Percentiles rank a stretch among this genome's conserved stretches.
Conservation (phyloP, 2,888 invertebrate species). For the Parelbella ahira region DNA sequence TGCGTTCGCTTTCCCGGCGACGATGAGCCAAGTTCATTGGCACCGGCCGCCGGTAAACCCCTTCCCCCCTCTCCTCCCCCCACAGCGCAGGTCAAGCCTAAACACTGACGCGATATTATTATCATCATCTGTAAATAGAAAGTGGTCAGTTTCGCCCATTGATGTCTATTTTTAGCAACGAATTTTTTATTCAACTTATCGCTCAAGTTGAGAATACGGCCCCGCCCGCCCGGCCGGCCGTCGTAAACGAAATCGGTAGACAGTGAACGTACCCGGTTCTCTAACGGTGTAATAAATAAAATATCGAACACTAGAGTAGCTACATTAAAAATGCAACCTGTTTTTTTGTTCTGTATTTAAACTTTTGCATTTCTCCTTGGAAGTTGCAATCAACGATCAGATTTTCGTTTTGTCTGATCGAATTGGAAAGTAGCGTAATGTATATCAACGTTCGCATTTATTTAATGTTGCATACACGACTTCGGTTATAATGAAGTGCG, state of each 20-base stretch:
- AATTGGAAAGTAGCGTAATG: conserved; percentile 14
- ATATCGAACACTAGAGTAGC: conserved; percentile 6
- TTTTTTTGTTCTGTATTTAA: conserved; percentile 15
- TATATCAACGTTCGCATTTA: neutral
- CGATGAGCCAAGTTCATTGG: conserved; percentile 71
- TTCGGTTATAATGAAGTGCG: neutral
- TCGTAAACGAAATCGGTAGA: conserved; percentile 26
- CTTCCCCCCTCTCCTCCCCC: conserved; percentile 39
- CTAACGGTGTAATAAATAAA: conserved; percentile 4
- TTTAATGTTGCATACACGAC: neutral
- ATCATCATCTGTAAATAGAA: conserved; percentile 66
- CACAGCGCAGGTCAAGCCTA: conserved; percentile 50
- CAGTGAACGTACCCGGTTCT: conserved; percentile 26
- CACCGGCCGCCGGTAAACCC: conserved; percentile 43
- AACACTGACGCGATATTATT: conserved; percentile 57
- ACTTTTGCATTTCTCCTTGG: conserved; percentile 18
- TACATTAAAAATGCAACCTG: conserved; percentile 16
- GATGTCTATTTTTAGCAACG: conserved; percentile 53
- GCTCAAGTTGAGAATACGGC: conserved; percentile 20
- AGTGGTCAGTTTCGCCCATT: conserved; percentile 58
- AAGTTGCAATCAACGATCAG: conserved; percentile 15
- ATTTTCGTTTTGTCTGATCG: conserved; percentile 1
- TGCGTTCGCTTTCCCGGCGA: conserved; percentile 66
- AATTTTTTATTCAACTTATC: conserved; percentile 27
- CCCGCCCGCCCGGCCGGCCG: too few relatives aligned